Evolutionary conservation across 2,888 invertebrate species (phyloP).

Genomic region (Ophraella communa): DNA sequence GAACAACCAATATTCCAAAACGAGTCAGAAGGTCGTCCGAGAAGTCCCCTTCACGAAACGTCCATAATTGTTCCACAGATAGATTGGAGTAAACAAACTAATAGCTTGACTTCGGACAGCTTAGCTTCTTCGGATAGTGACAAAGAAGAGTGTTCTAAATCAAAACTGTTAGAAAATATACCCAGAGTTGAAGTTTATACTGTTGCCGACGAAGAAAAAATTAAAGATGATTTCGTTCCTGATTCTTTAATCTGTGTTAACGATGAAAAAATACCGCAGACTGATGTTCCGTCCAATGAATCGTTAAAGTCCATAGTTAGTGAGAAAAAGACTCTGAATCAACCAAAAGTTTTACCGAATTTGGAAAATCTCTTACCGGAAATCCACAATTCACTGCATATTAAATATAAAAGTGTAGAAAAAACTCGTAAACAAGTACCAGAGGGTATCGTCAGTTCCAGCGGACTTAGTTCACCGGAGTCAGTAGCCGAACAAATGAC

Average conservation of each 20-base stretch:
- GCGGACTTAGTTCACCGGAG: conserved; percentile 62
- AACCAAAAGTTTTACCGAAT: conserved; percentile 56
- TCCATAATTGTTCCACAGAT: conserved; percentile 71
- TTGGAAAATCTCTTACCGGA: conserved; percentile 49
- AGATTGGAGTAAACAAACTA: conserved; percentile 62
- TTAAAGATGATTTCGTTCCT: conserved; percentile 52
- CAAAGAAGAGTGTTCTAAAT: conserved; percentile 41
- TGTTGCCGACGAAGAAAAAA: conserved; percentile 59
- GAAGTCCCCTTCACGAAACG: conserved; percentile 70
- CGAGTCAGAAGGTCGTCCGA: conserved; percentile 62
- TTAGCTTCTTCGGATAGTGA: conserved; percentile 57
- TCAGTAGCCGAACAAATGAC: conserved; percentile 75
- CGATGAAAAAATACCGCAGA: neutral
- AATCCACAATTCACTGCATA: conserved; percentile 49
- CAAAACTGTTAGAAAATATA: conserved; percentile 44
- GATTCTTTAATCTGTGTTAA: conserved; percentile 47
- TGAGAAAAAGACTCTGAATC: conserved; percentile 58
- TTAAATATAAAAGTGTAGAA: conserved; percentile 40
- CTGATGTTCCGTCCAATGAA: conserved; percentile 35
- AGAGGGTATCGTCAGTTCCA: conserved; percentile 42
- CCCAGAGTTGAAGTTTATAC: conserved; percentile 50
- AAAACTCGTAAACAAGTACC: neutral
- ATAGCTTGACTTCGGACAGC: conserved; percentile 65
- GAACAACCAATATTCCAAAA: conserved; percentile 44
- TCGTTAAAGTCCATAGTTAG: conserved; percentile 53